A percentile compares a stretch with the other conserved stretches of the same genome.
phyloP scores from a whole-genome alignment of 2,797 vertebrate genomes.

The Manis javanica region DNA sequence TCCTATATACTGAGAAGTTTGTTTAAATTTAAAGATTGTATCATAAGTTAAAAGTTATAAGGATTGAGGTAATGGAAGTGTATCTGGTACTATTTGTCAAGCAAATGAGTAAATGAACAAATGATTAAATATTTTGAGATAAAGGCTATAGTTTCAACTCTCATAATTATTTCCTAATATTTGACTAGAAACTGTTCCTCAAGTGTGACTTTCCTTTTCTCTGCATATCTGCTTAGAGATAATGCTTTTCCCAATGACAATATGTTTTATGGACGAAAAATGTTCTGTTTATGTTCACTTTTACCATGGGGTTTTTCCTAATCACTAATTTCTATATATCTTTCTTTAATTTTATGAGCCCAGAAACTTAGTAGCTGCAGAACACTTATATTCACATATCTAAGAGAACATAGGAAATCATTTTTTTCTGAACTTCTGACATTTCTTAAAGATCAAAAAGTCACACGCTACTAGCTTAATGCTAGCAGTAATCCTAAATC shows the following conservation, averaged over 20 bases:
- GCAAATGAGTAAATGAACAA: background rate
- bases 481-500: background rate
- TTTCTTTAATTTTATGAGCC: conserved; percentile 32
- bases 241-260: background rate
- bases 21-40: background rate
- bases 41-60: background rate
- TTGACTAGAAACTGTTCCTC: background rate
- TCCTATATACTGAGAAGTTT: background rate
- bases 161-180: background rate
- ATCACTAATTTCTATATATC: background rate
- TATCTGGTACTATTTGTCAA: background rate
- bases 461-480: background rate
- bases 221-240: background rate
- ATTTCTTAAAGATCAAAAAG: conserved; percentile 22
- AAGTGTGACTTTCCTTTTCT: background rate
- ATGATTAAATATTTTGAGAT: background rate
- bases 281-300: conserved; percentile 11
- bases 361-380: background rate
- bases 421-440: conserved; percentile 29
- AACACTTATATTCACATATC: background rate
- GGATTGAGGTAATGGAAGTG: background rate
- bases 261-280: background rate
- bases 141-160: background rate
- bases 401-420: background rate
- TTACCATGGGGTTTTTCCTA: background rate